phyloP scores from a whole-genome alignment of 2,113 vertebrate genomes.

The Carassius auratus region DNA sequence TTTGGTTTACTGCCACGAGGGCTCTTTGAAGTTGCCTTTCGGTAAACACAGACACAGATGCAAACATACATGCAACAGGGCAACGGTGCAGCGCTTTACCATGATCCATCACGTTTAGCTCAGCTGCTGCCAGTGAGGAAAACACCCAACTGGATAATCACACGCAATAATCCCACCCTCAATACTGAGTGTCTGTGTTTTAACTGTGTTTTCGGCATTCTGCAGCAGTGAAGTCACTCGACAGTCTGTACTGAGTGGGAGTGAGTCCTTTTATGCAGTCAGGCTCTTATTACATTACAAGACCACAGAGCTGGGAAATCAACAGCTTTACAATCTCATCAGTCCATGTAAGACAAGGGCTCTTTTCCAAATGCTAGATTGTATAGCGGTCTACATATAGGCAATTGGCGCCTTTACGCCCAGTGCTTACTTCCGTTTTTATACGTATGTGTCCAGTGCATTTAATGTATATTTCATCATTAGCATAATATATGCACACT shows the following conservation, averaged over 20 bases:
- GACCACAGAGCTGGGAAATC: conserved; percentile 11
- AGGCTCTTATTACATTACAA: conserved; percentile 41
- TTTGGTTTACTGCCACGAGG: conserved; percentile 9
- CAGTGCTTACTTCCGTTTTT: too few relatives aligned
- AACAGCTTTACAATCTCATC: conserved; percentile 12
- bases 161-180: conserved; percentile 2
- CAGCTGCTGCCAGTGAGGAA: not conserved
- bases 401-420: not conserved
- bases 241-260: conserved; percentile 29
- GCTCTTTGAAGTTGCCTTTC: not conserved
- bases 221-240: conserved; percentile 22
- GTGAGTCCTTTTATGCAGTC: conserved; percentile 2
- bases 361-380: not conserved
- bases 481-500: not conserved
- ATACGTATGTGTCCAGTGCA: too few relatives aligned
- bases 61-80: not conserved
- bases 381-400: not conserved
- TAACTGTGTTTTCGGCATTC: conserved; percentile 38
- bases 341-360: not conserved
- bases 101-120: not conserved
- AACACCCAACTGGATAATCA: conserved; percentile 20
- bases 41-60: conserved; percentile 15
- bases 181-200: conserved; percentile 7
- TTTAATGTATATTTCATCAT: too few relatives aligned
- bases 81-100: not conserved